Evolutionary conservation across 2,113 vertebrate genomes (phyloP).

Genomic region (Otis tarda): DNA sequence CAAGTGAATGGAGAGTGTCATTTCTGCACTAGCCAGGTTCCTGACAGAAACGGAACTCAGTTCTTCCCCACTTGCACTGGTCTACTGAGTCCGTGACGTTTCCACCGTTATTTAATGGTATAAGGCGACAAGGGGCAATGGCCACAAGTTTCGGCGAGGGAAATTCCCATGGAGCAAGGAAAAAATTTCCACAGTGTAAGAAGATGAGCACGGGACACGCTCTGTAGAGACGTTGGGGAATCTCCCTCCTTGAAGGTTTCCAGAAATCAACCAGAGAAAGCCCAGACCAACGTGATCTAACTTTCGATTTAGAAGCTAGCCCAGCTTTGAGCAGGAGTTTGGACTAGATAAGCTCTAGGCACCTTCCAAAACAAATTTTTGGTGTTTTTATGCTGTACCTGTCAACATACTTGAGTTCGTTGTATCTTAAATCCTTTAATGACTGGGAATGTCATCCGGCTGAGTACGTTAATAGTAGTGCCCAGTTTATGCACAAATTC

Average conservation of each 20-base stretch:
- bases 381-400: neutral
- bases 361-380: neutral
- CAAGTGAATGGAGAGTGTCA: neutral
- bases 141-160: neutral
- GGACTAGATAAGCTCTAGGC: neutral
- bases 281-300: neutral
- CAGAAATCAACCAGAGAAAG: neutral
- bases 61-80: neutral
- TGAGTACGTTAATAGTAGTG: neutral
- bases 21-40: neutral
- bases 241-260: neutral
- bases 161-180: neutral
- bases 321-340: neutral
- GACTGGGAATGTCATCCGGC: neutral
- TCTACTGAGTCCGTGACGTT: neutral
- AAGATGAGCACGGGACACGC: accelerated
- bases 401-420: neutral
- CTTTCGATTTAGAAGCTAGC: neutral
- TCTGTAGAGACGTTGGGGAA: neutral
- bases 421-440: neutral
- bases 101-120: neutral
- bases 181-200: neutral
- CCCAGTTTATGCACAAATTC: neutral
- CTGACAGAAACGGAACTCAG: neutral
- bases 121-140: neutral